These are phyloP conservation scores for Dilophus febrilis DNA, from an alignment of 2,888 invertebrate species.

Conservation along the genomic window DNA sequence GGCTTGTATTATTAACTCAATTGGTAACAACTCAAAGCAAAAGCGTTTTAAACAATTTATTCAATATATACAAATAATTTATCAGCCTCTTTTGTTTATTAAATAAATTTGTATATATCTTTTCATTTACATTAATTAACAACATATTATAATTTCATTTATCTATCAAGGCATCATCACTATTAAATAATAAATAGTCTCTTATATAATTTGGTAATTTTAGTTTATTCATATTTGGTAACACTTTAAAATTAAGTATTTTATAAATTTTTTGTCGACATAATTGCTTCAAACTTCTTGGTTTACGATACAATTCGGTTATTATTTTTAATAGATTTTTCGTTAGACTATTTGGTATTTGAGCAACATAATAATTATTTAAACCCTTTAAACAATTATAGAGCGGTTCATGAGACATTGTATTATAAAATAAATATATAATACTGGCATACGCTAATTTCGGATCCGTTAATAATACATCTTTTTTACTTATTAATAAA, in stretches of 20 bases:
- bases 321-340: constrained; percentile 44
- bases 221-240: constrained; percentile 44
- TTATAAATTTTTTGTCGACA: constrained; percentile 51
- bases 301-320: constrained; percentile 43
- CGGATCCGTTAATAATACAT: constrained; percentile 41
- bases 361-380: constrained; percentile 44
- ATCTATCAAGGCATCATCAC: too few relatives aligned
- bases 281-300: constrained; percentile 54
- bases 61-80: too few relatives aligned
- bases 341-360: constrained; percentile 43
- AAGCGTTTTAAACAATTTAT: too few relatives aligned
- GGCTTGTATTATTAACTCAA: too few relatives aligned
- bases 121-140: too few relatives aligned
- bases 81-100: too few relatives aligned
- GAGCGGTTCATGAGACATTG: constrained; percentile 50
- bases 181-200: too few relatives aligned
- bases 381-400: constrained; percentile 50
- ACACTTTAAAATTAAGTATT: constrained; percentile 43
- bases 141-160: too few relatives aligned
- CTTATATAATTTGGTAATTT: too few relatives aligned
- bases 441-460: constrained; percentile 45
- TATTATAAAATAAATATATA: constrained; percentile 43
- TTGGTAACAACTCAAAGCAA: too few relatives aligned
- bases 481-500: constrained; percentile 49
- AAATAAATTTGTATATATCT: too few relatives aligned